A percentile compares a stretch with the other conserved stretches of the same genome.
phyloP scores from a whole-genome alignment of 1,140 invertebrate genomes.

The Calephelis virginiensis region DNA sequence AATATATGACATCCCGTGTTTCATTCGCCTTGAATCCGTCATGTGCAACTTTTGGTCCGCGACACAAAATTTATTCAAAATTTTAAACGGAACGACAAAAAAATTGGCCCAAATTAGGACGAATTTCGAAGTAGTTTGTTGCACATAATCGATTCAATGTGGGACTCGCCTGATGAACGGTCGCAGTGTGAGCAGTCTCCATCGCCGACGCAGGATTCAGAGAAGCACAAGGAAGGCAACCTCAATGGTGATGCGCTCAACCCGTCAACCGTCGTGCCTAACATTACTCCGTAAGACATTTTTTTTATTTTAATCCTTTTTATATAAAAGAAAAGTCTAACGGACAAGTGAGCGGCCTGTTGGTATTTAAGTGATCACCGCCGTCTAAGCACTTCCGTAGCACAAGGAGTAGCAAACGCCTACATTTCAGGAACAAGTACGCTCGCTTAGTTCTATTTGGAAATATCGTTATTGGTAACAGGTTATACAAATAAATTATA shows the following conservation, averaged over 20 bases:
- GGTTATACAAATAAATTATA: too few species aligned
- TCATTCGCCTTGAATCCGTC: conserved; percentile 78
- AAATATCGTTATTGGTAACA: too few species aligned
- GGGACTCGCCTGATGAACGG: conserved; percentile 79
- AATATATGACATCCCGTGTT: conserved; percentile 79
- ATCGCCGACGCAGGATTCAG: conserved; percentile 61
- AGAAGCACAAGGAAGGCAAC: conserved; percentile 70
- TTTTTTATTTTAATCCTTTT: background rate
- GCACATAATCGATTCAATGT: conserved; percentile 81
- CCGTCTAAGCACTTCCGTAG: too few species aligned
- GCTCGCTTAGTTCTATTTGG: too few species aligned
- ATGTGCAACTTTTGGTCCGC: conserved; percentile 73
- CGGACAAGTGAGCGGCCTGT: too few species aligned
- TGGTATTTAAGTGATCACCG: too few species aligned
- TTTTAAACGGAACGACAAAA: conserved; percentile 42
- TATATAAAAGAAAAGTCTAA: too few species aligned
- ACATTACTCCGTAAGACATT: conserved; percentile 64
- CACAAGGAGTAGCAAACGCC: too few species aligned
- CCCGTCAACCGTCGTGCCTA: conserved; percentile 57
- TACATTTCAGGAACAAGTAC: too few species aligned
- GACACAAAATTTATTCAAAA: conserved; percentile 47
- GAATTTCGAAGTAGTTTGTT: conserved; percentile 79
- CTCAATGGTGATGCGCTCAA: conserved; percentile 70
- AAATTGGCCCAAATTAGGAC: conserved; percentile 65
- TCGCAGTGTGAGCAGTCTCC: conserved; percentile 75